Conservation (phyloP, 2,113 vertebrate species). For the Vanacampus margaritifer region DNA sequence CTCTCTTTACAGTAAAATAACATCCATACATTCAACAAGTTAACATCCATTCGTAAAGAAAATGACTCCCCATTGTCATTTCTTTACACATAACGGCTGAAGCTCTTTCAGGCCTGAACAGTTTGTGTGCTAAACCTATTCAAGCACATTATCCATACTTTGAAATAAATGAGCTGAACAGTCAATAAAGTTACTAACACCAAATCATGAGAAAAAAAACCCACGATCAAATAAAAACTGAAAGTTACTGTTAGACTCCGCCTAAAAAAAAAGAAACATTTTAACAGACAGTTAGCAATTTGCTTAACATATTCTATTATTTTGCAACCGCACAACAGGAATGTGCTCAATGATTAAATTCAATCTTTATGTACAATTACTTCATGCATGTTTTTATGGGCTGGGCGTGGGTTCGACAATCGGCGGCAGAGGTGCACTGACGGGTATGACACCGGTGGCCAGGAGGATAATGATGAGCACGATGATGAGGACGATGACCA, state of each 20-base stretch:
- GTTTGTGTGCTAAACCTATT: not conserved
- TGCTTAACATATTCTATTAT: conserved; percentile 1
- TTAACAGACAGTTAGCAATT: conserved; percentile 24
- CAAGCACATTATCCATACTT: not conserved
- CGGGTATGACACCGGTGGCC: conserved; percentile 80
- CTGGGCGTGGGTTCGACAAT: accelerated
- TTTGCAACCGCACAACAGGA: conserved; percentile 19
- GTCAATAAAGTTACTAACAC: not conserved
- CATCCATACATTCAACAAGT: not conserved
- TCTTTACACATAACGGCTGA: not conserved
- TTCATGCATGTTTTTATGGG: conserved; percentile 20
- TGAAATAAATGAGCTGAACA: not conserved
- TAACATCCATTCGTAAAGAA: not conserved
- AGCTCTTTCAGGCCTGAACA: not conserved
- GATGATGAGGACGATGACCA: conserved; percentile 79
- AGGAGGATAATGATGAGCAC: conserved; percentile 84
- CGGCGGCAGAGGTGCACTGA: conserved; percentile 13
- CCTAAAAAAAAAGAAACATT: conserved; percentile 14
- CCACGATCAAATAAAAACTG: not conserved
- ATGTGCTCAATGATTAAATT: conserved; percentile 14
- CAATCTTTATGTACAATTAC: conserved; percentile 22
- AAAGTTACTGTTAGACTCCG: conserved; percentile 4
- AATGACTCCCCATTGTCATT: not conserved
- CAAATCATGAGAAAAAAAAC: conserved; percentile 13
- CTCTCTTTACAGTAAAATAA: not conserved